A percentile compares a stretch with the other conserved stretches of the same genome.
Evolutionary conservation across 2,113 vertebrate genomes (phyloP).

Genomic region (Ptychochromis oligacanthus): DNA sequence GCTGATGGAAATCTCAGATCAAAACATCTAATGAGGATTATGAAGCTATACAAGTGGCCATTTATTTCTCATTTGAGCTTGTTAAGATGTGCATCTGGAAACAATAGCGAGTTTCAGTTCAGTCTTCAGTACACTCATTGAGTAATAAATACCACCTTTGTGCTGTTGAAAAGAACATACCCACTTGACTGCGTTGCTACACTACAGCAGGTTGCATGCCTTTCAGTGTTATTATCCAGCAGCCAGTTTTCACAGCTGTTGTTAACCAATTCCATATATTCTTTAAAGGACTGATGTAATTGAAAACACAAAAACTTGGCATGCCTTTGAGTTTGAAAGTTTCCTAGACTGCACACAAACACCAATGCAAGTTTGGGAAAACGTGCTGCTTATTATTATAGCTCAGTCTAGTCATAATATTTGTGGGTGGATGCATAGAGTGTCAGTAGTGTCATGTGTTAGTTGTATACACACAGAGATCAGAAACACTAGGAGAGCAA

Average conservation of each 20-base stretch:
- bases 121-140: background rate
- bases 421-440: background rate
- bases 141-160: conserved; percentile 2
- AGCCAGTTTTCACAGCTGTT: background rate
- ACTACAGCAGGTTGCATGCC: background rate
- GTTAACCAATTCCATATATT: background rate
- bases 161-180: background rate
- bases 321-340: background rate
- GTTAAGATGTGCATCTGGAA: background rate
- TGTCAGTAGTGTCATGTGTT: background rate
- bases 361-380: background rate
- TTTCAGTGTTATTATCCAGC: background rate
- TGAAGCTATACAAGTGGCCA: background rate
- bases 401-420: background rate
- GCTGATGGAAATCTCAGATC: background rate
- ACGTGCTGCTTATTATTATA: background rate
- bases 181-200: background rate
- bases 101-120: background rate
- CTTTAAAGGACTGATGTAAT: background rate
- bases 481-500: background rate
- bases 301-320: background rate
- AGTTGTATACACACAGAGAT: background rate
- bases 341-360: background rate
- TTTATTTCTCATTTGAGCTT: background rate
- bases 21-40: background rate